phyloP scores from a whole-genome alignment of 1,140 invertebrate genomes.

The Arion vulgaris region DNA sequence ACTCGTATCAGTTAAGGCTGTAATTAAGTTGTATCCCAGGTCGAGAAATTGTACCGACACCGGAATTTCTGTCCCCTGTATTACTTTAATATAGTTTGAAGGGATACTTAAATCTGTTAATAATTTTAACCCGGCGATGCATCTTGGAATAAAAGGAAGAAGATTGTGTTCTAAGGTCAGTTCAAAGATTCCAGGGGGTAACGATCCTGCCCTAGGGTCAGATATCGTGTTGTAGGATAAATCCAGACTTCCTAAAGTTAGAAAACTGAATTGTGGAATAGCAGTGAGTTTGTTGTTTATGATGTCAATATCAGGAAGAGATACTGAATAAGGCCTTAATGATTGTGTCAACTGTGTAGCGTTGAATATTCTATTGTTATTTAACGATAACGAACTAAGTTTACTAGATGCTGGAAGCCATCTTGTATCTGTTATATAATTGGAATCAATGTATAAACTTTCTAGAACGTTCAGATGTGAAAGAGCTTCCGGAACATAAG shows the following conservation, averaged over 20 bases:
- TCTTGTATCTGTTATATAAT: not conserved
- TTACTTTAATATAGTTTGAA: not conserved
- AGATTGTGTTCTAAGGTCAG: not conserved
- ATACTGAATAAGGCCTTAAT: not conserved
- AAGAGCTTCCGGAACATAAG: not conserved
- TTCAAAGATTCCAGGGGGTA: not conserved
- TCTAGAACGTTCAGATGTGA: not conserved
- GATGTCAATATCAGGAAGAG: not conserved
- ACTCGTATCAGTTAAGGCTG: too few relatives aligned
- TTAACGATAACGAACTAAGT: not conserved
- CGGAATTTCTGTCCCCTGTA: not conserved
- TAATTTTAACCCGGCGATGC: not conserved
- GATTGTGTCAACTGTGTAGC: not conserved
- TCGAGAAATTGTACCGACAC: too few relatives aligned
- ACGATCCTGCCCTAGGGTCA: not conserved
- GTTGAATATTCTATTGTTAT: not conserved
- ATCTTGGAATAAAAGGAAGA: not conserved
- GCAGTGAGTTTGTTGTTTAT: not conserved
- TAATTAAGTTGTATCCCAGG: too few relatives aligned
- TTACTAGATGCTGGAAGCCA: not conserved
- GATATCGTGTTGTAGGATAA: not conserved
- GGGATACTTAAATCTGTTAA: not conserved
- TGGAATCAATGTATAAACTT: not conserved
- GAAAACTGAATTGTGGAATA: not conserved
- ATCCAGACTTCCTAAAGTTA: not conserved